These are phyloP conservation scores for Whitmania pigra DNA, from an alignment of 1,140 invertebrate species.

Conservation along the genomic window DNA sequence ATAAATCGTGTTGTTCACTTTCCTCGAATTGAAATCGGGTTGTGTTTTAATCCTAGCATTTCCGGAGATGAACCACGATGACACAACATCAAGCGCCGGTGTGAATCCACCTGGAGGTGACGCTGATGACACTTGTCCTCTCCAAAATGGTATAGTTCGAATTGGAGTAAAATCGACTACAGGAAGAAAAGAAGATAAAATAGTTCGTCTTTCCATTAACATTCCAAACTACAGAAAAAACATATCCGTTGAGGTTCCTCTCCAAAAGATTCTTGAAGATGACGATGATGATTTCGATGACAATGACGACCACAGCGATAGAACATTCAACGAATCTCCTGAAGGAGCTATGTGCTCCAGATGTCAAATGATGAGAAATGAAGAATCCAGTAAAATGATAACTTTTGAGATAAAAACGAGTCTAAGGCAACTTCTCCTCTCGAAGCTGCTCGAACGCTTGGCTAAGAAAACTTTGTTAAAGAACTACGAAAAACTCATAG, in stretches of 20 bases:
- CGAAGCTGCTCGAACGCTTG: conserved; percentile 5
- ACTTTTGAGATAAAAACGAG: background rate
- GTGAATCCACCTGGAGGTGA: no score
- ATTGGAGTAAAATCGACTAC: background rate
- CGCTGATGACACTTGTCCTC: conserved; percentile 1
- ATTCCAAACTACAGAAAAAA: conserved; percentile 2
- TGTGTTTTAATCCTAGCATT: background rate
- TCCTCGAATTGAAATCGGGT: background rate
- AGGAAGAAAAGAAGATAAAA: conserved; percentile 4
- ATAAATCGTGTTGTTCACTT: no score
- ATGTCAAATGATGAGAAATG: background rate
- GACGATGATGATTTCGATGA: conserved; percentile 1
- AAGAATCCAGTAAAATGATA: background rate
- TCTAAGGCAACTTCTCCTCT: conserved; percentile 2
- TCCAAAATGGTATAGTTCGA: background rate
- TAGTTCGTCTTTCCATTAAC: background rate
- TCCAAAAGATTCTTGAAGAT: background rate
- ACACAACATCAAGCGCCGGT: background rate
- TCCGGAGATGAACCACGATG: background rate
- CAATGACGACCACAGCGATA: background rate
- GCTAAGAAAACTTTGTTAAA: background rate
- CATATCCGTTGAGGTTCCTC: background rate
- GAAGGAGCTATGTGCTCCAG: background rate
- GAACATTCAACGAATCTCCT: background rate
- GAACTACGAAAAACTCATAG: background rate